Percentiles rank a stretch among this genome's conserved stretches.
Conservation (phyloP, 2,113 vertebrate species). For the Actenoides hombroni region DNA sequence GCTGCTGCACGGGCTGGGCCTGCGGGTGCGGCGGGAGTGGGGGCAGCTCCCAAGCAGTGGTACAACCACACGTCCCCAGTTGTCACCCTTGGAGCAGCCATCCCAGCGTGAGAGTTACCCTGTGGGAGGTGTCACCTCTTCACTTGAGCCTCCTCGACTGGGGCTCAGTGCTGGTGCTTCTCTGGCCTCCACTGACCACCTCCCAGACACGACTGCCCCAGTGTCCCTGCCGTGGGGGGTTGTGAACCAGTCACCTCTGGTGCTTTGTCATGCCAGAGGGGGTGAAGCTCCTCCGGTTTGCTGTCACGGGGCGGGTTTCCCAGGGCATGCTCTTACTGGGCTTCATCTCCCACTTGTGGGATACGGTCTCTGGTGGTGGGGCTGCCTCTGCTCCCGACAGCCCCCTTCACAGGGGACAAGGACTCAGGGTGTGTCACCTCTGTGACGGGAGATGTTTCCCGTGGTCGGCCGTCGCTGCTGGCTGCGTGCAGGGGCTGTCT, state of each 20-base stretch:
- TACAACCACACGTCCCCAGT: accelerated
- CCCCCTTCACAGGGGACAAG: accelerated
- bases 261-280: not conserved
- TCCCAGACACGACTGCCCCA: not conserved
- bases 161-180: not conserved
- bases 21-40: not conserved
- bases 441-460: accelerated
- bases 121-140: not conserved
- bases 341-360: not conserved
- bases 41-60: not conserved
- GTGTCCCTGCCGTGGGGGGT: not conserved
- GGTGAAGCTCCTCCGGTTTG: not conserved
- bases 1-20: not conserved
- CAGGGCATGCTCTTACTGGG: no score
- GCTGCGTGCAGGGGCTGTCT: accelerated
- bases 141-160: accelerated
- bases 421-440: not conserved
- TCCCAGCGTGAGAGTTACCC: not conserved
- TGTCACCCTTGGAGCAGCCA: accelerated
- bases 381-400: not conserved
- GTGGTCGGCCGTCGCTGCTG: not conserved
- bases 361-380: not conserved
- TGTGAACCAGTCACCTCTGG: not conserved
- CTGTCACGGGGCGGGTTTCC: accelerated
- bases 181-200: not conserved